A percentile compares a stretch with the other conserved stretches of the same genome.
phyloP scores from a whole-genome alignment of 2,888 invertebrate species.

The Euspilapteryx auroguttella region DNA sequence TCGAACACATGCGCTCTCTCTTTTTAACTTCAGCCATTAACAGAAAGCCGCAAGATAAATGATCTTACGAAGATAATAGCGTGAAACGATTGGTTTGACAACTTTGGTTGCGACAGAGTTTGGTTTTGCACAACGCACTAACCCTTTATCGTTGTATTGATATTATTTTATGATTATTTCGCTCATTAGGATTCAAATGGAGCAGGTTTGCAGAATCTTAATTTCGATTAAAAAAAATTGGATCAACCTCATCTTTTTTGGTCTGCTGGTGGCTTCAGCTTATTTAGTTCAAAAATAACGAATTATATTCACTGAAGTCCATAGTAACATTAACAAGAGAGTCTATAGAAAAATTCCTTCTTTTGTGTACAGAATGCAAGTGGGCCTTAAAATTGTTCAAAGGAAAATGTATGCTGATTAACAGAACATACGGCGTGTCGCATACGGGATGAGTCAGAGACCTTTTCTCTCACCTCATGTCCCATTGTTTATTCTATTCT shows the following conservation, averaged over 20 bases:
- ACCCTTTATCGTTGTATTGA: conserved; percentile 1
- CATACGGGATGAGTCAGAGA: conserved; percentile 39
- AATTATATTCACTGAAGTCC: too few relatives aligned
- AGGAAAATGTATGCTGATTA: conserved; percentile 4
- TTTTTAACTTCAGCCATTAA: conserved; percentile 3
- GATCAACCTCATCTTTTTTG: too few relatives aligned
- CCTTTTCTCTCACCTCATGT: conserved; percentile 22
- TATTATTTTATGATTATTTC: too few relatives aligned
- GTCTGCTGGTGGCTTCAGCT: too few relatives aligned
- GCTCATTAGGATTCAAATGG: too few relatives aligned
- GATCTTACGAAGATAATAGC: conserved; percentile 11
- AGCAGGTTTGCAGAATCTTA: too few relatives aligned
- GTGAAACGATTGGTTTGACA: conserved; percentile 5
- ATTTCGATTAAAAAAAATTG: too few relatives aligned
- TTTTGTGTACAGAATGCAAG: too few relatives aligned
- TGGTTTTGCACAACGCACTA: conserved; percentile 13
- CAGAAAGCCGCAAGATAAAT: conserved; percentile 12
- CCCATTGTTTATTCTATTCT: conserved; percentile 41
- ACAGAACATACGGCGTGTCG: neutral
- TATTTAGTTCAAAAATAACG: too few relatives aligned
- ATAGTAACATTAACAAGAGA: too few relatives aligned
- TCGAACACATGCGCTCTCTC: neutral
- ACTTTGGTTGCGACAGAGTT: conserved; percentile 15
- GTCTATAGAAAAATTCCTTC: too few relatives aligned
- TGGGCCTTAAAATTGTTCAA: too few relatives aligned